Evolutionary conservation across 2,888 invertebrate genomes (phyloP).

Genomic region (Biston betularia): DNA sequence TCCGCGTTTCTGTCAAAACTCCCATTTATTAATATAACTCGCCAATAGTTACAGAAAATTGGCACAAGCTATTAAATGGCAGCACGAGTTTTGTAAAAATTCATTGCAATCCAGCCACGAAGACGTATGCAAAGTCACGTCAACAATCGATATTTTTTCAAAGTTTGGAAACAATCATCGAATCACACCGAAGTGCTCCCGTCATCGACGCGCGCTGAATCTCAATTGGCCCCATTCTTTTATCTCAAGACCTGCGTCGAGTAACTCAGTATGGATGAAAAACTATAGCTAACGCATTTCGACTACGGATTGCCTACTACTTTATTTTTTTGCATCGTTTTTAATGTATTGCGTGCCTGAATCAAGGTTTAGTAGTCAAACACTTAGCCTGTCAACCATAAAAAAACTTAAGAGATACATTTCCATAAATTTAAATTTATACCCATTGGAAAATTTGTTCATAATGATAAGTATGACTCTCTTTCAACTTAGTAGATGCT

Average conservation of each 20-base stretch:
- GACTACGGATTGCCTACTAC: constrained; percentile 40
- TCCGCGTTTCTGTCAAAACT: too few relatives aligned
- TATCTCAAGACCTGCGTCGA: constrained; percentile 40
- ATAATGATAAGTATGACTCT: too few relatives aligned
- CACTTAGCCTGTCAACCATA: too few relatives aligned
- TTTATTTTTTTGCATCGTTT: constrained; percentile 26
- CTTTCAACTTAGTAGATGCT: too few relatives aligned
- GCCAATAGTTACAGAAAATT: too few relatives aligned
- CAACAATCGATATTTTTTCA: constrained; percentile 36
- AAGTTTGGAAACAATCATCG: constrained; percentile 43
- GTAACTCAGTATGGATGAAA: constrained; percentile 42
- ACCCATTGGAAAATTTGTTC: too few relatives aligned
- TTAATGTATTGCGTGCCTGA: constrained; percentile 19
- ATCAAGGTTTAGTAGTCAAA: not conserved
- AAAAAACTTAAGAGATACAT: too few relatives aligned
- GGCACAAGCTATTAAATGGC: too few relatives aligned
- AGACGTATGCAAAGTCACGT: constrained; percentile 7
- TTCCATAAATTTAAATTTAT: too few relatives aligned
- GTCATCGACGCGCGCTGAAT: constrained; percentile 44
- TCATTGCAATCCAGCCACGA: not conserved
- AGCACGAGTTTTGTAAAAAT: too few relatives aligned
- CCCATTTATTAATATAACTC: too few relatives aligned
- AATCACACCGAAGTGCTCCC: constrained; percentile 34
- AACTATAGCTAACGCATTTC: constrained; percentile 39
- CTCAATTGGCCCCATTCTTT: constrained; percentile 42